Conservation (phyloP, 1,140 invertebrate species). For the Calliphora vicina region DNA sequence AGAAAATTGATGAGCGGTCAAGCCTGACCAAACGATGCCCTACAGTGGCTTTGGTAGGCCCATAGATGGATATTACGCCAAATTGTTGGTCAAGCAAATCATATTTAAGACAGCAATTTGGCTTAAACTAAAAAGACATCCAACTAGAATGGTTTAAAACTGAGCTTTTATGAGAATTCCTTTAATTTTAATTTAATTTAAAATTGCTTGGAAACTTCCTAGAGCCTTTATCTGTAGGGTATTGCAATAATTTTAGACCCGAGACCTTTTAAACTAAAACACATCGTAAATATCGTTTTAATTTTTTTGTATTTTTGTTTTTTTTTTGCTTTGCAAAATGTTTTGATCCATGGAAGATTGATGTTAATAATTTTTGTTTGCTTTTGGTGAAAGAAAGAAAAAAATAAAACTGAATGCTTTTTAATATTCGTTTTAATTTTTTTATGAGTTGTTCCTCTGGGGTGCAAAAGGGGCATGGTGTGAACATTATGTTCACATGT, state of each 20-base stretch:
- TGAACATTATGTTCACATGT: conserved; percentile 62
- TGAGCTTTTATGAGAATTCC: too few relatives aligned
- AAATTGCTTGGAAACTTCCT: too few relatives aligned
- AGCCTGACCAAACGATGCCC: background rate
- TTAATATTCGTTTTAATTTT: background rate
- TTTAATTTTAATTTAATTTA: too few relatives aligned
- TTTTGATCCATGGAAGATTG: conserved; percentile 62
- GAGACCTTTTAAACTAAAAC: background rate
- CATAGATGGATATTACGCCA: too few relatives aligned
- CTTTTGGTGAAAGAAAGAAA: too few relatives aligned
- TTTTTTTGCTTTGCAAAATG: background rate
- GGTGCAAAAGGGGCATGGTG: conserved; percentile 46
- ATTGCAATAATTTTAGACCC: background rate
- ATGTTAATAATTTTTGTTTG: conserved; percentile 49
- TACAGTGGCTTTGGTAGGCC: too few relatives aligned
- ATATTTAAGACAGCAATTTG: too few relatives aligned
- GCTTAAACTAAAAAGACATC: too few relatives aligned
- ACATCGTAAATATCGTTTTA: background rate
- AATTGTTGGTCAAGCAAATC: too few relatives aligned
- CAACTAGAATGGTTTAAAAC: too few relatives aligned
- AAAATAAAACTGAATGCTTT: conserved; percentile 26
- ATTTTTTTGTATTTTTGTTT: background rate
- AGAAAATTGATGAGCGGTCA: background rate
- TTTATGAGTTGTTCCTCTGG: background rate
- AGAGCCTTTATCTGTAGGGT: background rate